These are phyloP conservation scores for Paramormyrops kingsleyae DNA, from an alignment of 2,113 vertebrate species.

Conservation along the genomic window DNA sequence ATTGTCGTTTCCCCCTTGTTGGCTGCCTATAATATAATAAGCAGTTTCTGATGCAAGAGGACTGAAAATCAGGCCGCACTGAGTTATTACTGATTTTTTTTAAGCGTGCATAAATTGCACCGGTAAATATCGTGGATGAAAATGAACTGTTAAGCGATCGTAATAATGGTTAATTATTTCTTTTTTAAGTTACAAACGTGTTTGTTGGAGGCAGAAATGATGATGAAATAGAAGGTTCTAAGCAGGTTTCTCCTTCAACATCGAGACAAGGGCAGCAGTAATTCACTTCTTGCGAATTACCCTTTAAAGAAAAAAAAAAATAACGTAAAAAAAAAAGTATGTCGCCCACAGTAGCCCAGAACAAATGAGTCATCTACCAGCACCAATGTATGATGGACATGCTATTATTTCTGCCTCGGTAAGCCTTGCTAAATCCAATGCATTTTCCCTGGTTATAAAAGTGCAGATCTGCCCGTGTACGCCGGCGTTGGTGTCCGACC, in stretches of 20 bases:
- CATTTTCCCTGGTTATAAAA: neutral
- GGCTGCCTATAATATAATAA: neutral
- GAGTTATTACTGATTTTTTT: neutral
- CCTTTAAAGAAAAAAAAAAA: neutral
- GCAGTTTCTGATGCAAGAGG: slow-evolving; percentile 6
- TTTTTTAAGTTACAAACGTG: neutral
- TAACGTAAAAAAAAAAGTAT: neutral
- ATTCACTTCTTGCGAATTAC: neutral
- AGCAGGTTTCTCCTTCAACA: neutral
- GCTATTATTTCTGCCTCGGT: neutral
- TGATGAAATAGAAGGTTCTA: neutral
- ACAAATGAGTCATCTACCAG: neutral
- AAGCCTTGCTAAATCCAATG: neutral
- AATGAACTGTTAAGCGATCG: neutral
- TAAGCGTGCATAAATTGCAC: neutral
- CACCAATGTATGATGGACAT: neutral
- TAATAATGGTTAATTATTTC: slow-evolving; percentile 1
- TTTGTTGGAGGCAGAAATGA: neutral
- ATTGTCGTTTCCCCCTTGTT: neutral
- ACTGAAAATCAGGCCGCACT: neutral
- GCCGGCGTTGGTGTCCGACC: neutral
- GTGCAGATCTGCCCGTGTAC: neutral
- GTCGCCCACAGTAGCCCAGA: slow-evolving; percentile 8
- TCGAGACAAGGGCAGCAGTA: neutral
- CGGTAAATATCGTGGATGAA: neutral